Evolutionary conservation across 92 coral and sea anemone species (phyloP).

Genomic region (Phenganax stokvisi): DNA sequence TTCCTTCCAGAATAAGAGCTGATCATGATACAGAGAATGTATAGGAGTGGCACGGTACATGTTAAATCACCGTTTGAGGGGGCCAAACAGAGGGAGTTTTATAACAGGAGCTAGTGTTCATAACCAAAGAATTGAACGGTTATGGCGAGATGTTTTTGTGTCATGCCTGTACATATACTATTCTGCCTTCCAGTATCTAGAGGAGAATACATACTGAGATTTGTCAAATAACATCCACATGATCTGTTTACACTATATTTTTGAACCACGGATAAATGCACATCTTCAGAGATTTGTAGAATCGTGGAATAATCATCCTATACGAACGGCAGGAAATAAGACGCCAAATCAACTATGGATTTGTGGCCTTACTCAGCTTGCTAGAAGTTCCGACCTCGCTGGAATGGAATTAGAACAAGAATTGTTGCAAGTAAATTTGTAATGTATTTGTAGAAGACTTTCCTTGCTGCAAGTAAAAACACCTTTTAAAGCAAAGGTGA

Average conservation of each 20-base stretch:
- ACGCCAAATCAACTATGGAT: constrained; percentile 62
- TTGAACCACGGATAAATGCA: constrained; percentile 48
- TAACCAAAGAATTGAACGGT: constrained; percentile 35
- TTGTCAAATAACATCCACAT: constrained; percentile 43
- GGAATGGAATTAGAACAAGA: constrained; percentile 32
- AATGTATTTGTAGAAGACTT: too few species aligned
- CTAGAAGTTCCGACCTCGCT: constrained; percentile 46
- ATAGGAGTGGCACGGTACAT: background rate
- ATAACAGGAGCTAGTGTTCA: constrained; percentile 37
- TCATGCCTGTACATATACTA: constrained; percentile 51
- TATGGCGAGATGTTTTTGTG: constrained; percentile 41
- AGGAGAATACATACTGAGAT: constrained; percentile 51
- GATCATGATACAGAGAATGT: constrained; percentile 13
- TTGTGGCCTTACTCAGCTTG: constrained; percentile 44
- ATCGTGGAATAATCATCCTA: constrained; percentile 51
- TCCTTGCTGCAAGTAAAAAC: too few species aligned
- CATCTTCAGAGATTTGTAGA: constrained; percentile 39
- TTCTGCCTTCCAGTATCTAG: constrained; percentile 49
- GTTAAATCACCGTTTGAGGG: constrained; percentile 10
- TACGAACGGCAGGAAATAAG: constrained; percentile 46
- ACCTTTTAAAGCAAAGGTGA: too few species aligned
- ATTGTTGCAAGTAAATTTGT: constrained; percentile 13
- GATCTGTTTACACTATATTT: constrained; percentile 55
- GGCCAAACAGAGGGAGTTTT: too few species aligned
- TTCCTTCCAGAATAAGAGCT: background rate